Conservation (phyloP, 2,888 invertebrate genomes). For the Heliconius erato region DNA sequence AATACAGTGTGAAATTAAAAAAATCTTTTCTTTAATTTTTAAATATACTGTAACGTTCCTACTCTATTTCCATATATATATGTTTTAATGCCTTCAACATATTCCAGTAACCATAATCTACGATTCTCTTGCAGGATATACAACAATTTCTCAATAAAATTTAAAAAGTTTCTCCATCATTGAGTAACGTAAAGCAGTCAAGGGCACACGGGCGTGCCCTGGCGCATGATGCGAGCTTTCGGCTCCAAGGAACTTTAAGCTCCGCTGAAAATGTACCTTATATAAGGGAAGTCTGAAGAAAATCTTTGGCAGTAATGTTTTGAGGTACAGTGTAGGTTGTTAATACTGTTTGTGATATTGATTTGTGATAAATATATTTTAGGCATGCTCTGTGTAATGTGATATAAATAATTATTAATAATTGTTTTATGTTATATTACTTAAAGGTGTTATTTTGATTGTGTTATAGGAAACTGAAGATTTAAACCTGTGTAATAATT, state of each 20-base stretch:
- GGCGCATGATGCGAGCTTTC: slow-evolving; percentile 64
- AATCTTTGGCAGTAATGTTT: slow-evolving; percentile 60
- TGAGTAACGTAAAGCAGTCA: slow-evolving; percentile 33
- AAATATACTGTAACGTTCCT: not conserved
- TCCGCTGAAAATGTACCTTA: slow-evolving; percentile 62
- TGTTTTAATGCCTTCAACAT: not conserved
- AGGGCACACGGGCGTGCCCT: slow-evolving; percentile 50
- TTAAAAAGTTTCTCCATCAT: slow-evolving; percentile 21
- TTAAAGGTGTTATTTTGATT: not conserved
- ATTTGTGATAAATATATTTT: not conserved
- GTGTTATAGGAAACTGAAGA: not conserved
- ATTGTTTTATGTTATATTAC: not conserved
- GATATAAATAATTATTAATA: not conserved
- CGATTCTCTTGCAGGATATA: not conserved
- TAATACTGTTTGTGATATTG: not conserved
- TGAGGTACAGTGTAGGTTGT: slow-evolving; percentile 42
- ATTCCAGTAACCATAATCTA: not conserved
- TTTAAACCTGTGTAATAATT: too few species aligned
- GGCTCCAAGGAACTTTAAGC: slow-evolving; percentile 69
- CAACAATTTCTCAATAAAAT: not conserved
- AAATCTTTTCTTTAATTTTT: too few species aligned
- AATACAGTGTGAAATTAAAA: too few species aligned
- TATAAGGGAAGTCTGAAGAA: slow-evolving; percentile 60
- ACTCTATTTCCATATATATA: not conserved
- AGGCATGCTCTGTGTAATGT: not conserved